Evolutionary conservation across 2,797 vertebrate species (phyloP), one percentile per base, ranked within the genome.

Genomic region (Pangasius macronema): DNA sequence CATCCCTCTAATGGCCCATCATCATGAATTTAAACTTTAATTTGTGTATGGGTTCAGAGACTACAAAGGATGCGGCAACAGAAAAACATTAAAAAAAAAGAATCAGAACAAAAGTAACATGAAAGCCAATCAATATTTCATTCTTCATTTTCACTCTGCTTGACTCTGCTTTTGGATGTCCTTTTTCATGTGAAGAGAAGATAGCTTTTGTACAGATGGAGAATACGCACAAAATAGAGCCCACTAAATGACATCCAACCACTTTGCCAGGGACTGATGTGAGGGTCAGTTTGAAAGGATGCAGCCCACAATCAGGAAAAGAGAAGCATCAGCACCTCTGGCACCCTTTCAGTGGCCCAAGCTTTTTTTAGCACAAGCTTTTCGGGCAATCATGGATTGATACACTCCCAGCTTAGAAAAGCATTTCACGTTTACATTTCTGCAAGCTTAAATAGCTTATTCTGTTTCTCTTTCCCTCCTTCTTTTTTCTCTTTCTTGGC

Each of bases 391-490:
- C 88, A 86, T 80, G 30, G 67, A n/a, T 61, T 65, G 7, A 87
- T 82, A 82, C 11, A 90, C 65, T 77, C 70, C 53, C 57, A 88
- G 92, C 87, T 92, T 85, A 87, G 85, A 80, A 30, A 86, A 63
- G 30, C 51, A 83, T 85, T 92, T 82, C 24, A 82, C 13, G 6
- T 65, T 82, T 82, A 63, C 91, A 89, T 90, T 83, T 92, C 89
- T 94, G 65, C 95, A 95, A 94, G n/a, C 92, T 94, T 92, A 89
- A 96, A 94, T 92, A 94, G 90, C 87, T 77, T 84, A 65, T 27
- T 30, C 85, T 72, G 72, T 84, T 86, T 55, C 3, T 90, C 90
- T 89, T 75, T 68, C 86, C 76, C 86, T 91, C 87, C 88, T 63
- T 77, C 87, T 88, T 63, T 77, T 86, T 73, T 53, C 18, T 57